Evolutionary conservation across 37 sponge, comb jelly and placozoan species (phyloP).

Genomic region (Beroe forskalii): DNA sequence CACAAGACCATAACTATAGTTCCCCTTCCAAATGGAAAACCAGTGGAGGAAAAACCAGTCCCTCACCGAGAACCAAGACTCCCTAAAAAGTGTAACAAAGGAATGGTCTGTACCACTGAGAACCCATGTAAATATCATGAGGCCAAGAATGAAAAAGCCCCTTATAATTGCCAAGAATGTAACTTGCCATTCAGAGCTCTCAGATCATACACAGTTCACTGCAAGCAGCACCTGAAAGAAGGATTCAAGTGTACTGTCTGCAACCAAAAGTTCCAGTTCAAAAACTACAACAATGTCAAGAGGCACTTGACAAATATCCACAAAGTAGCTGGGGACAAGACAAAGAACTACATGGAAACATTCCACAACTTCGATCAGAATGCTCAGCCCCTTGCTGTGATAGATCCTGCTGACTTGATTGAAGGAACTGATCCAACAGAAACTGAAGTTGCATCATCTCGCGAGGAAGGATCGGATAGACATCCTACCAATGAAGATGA

Average conservation of each 20-base stretch:
- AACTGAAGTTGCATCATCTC: neutral
- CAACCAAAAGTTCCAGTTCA: conserved; percentile 64
- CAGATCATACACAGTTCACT: conserved; percentile 55
- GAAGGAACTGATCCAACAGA: neutral
- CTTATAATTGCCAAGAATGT: conserved; percentile 42
- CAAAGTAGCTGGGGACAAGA: conserved; percentile 40
- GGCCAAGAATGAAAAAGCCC: conserved; percentile 18
- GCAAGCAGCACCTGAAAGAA: conserved; percentile 54
- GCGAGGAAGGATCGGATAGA: neutral
- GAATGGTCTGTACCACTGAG: conserved; percentile 11
- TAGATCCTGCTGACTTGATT: conserved; percentile 6
- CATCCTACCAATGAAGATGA: neutral
- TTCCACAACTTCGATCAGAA: conserved; percentile 51
- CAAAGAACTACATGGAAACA: conserved; percentile 61
- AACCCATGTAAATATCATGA: conserved; percentile 30
- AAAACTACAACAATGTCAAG: conserved; percentile 63
- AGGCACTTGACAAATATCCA: conserved; percentile 45
- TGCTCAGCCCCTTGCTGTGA: neutral
- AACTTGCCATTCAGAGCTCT: conserved; percentile 50
- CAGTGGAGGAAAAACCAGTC: neutral
- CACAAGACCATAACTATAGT: conserved; percentile 53
- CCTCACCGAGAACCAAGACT: conserved; percentile 15
- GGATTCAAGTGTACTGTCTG: conserved; percentile 60
- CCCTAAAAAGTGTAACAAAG: conserved; percentile 8
- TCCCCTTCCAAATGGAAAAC: conserved; percentile 18